Base-by-base conservation (phyloP, 2,888 invertebrate species). In the Amblyteles armatorius region DNA sequence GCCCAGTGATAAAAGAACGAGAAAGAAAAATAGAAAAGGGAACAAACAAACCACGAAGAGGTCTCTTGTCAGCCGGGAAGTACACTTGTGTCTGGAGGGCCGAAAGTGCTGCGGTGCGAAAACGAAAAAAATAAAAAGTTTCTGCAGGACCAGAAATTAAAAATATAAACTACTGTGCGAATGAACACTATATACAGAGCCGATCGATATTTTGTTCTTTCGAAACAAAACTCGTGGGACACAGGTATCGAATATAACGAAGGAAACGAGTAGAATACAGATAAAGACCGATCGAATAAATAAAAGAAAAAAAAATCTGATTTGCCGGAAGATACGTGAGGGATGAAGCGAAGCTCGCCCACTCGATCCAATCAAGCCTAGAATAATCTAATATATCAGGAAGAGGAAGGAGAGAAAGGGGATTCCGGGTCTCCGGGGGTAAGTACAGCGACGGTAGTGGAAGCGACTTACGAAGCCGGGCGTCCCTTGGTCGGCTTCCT, bases 311-410 rank as follows among this genome's bases (percentile, higher is more conserved):
- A 60, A 60, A 60, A 29, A 11, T 13, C 4, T 50, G 63, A 44
- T 74, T 63, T 65, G 48, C 4, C 7, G 36, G 60, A 29, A 44
- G 44, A 48, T 63, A 63, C 48, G 29, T 7, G 44, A 44, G 16
- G 73, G 44, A 57, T 22, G 55, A 40, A 26, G 60, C 26, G 26
- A 73, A 40, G 33, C 29, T 29, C 19, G 16, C 19, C 50, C 48
- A 29, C 48, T 33, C 40, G 50, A 76, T 76, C 50, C 50, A 76
- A 76, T 65, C 48, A 65, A 76, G 65, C 65, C 60, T 13, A 19
- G 63, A 76, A 76, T 65, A 65, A 63, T 76, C 33, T 76, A 65
- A 65, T 76, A 76, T 76, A 76, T 76, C 60, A 60, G 29, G 73
- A 44, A 48, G 73, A 63, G 44, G 26, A 73, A 60, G 16, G 36